These are phyloP conservation scores for Montipora cactus DNA, from an alignment of 64 coral and sea anemone genomes.

Conservation along the genomic window DNA sequence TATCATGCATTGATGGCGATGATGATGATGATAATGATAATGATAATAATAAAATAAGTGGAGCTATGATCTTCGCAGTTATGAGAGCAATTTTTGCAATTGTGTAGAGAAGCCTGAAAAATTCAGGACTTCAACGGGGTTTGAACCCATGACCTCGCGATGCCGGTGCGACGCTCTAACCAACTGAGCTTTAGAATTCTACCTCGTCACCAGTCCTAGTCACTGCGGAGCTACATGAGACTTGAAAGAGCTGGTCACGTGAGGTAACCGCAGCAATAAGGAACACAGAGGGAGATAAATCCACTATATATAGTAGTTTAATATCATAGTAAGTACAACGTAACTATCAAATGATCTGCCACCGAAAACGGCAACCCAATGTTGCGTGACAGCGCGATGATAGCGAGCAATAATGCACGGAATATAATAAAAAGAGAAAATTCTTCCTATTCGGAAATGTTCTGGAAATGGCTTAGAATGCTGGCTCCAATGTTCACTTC, in stretches of 20 bases:
- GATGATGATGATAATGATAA: no score
- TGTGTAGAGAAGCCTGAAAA: no score
- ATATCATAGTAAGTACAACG: not conserved
- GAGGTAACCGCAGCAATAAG: conserved; percentile 23
- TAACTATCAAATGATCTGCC: not conserved
- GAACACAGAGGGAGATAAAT: not conserved
- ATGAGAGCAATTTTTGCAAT: no score
- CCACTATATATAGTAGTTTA: not conserved
- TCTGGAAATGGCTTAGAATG: conserved; percentile 46
- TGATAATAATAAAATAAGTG: no score
- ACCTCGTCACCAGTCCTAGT: conserved; percentile 57
- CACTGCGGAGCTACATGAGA: conserved; percentile 68
- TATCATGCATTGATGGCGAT: no score
- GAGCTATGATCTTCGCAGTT: no score
- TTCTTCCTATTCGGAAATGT: not conserved
- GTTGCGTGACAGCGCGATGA: not conserved
- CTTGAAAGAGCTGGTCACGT: conserved; percentile 43
- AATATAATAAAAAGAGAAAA: not conserved
- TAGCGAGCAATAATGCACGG: not conserved
- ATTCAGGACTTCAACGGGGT: no score
- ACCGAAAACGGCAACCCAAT: not conserved
- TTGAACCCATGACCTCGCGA: not conserved
- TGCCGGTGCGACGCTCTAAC: no score
- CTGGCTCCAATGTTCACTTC: conserved; percentile 51
- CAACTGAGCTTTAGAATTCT: conserved; percentile 22